Percentiles rank a stretch among this genome's conserved stretches.
These are phyloP conservation scores for Triplophysa rosa DNA, from an alignment of 2,113 vertebrate genomes.

Conservation along the genomic window DNA sequence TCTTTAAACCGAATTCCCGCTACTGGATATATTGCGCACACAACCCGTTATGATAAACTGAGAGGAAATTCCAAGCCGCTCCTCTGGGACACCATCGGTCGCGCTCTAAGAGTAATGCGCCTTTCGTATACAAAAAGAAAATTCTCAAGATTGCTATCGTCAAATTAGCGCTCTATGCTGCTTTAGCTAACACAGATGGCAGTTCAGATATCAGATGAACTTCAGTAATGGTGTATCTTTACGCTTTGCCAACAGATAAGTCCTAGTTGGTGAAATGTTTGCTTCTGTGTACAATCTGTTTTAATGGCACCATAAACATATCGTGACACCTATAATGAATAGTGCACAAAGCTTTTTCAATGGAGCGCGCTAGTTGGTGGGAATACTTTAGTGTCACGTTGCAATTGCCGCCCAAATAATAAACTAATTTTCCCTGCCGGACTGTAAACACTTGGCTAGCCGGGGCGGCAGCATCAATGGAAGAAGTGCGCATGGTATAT, in stretches of 20 bases:
- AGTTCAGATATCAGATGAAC: slow-evolving; percentile 60
- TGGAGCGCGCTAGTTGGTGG: slow-evolving; percentile 71
- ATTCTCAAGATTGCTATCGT: slow-evolving; percentile 74
- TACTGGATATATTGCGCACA: slow-evolving; percentile 68
- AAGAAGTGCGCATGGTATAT: slow-evolving; percentile 75
- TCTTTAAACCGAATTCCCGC: slow-evolving; percentile 64
- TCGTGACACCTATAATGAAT: slow-evolving; percentile 76
- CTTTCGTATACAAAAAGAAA: slow-evolving; percentile 57
- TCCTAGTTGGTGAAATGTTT: slow-evolving; percentile 70
- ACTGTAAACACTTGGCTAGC: slow-evolving; percentile 81
- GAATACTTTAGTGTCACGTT: slow-evolving; percentile 78
- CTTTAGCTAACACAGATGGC: slow-evolving; percentile 62
- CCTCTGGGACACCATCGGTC: slow-evolving; percentile 55
- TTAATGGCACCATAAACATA: slow-evolving; percentile 71
- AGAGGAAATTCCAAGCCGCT: slow-evolving; percentile 63
- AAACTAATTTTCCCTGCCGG: slow-evolving; percentile 79
- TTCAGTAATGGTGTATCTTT: slow-evolving; percentile 55
- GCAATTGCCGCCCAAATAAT: slow-evolving; percentile 77
- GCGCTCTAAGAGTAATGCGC: slow-evolving; percentile 57
- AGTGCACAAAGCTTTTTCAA: slow-evolving; percentile 70
- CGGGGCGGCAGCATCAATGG: slow-evolving; percentile 75
- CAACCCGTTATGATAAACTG: slow-evolving; percentile 59
- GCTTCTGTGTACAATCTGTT: slow-evolving; percentile 72
- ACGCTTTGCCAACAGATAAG: slow-evolving; percentile 73
- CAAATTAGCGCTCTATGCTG: slow-evolving; percentile 64